Evolutionary conservation across 2,888 invertebrate species (phyloP).

Genomic region (Diarsia dahlii): DNA sequence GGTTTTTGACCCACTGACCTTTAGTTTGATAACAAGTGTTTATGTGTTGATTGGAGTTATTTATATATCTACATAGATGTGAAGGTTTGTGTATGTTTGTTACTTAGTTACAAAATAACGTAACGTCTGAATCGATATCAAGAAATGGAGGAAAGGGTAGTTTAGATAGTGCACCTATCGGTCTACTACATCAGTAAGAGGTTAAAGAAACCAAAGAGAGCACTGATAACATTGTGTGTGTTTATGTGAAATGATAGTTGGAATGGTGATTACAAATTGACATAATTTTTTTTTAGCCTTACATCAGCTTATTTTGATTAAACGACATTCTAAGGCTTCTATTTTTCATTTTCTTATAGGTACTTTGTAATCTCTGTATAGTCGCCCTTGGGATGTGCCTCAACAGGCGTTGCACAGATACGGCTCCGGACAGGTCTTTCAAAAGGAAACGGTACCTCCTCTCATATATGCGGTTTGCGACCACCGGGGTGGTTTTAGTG

Average conservation of each 20-base stretch:
- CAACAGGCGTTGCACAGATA: too few species aligned
- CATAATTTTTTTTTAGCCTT: not conserved
- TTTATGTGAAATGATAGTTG: not conserved
- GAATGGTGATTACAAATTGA: not conserved
- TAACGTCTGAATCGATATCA: slow-evolving; percentile 2
- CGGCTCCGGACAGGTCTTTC: too few species aligned
- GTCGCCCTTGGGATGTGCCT: too few species aligned
- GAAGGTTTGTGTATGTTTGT: slow-evolving; percentile 5
- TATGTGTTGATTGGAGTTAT: slow-evolving; percentile 3
- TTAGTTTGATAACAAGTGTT: slow-evolving; percentile 17
- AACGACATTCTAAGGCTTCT: not conserved
- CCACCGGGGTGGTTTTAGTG: too few species aligned
- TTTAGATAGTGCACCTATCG: not conserved
- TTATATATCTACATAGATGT: not conserved
- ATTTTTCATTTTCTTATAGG: not conserved
- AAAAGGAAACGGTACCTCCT: too few species aligned
- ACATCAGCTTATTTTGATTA: not conserved
- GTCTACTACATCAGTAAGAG: not conserved
- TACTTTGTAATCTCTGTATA: not conserved
- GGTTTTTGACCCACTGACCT: slow-evolving; percentile 35
- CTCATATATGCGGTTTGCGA: too few species aligned
- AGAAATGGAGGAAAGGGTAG: slow-evolving; percentile 2
- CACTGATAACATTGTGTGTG: too few species aligned
- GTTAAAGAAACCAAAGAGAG: not conserved
- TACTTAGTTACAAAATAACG: not conserved